Percentiles rank a stretch among this genome's conserved stretches.
Evolutionary conservation across 2,888 invertebrate genomes (phyloP).

Genomic region (Lithosia quadra): DNA sequence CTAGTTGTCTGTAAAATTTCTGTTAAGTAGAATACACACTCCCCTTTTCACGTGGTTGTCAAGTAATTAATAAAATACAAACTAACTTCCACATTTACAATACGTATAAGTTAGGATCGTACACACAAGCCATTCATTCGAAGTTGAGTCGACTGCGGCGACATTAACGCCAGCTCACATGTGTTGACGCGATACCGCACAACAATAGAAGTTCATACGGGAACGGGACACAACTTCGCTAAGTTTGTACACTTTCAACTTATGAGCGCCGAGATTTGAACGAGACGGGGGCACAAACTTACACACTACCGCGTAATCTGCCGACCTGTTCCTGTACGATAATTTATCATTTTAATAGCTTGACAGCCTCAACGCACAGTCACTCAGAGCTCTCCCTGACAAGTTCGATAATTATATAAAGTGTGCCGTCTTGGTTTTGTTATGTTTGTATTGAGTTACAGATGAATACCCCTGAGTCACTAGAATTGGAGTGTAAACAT

Average conservation of each 20-base stretch:
- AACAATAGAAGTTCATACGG: not conserved
- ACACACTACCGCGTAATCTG: not conserved
- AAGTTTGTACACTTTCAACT: not conserved
- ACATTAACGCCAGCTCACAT: not conserved
- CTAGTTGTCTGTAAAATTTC: not conserved
- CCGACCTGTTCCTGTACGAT: not conserved
- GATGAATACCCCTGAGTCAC: not conserved
- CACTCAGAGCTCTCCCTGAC: not conserved
- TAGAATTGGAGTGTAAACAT: not conserved
- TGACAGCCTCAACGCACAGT: not conserved
- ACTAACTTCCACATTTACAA: not conserved
- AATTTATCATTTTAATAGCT: slow-evolving; percentile 1
- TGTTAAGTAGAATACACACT: not conserved
- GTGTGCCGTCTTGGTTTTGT: not conserved
- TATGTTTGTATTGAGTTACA: not conserved
- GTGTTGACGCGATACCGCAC: slow-evolving; percentile 3
- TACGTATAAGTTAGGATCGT: not conserved
- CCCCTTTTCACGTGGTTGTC: too few relatives aligned
- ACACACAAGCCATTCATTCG: not conserved
- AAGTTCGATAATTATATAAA: not conserved
- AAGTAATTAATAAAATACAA: not conserved
- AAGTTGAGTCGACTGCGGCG: not conserved
- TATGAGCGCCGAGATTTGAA: slow-evolving; percentile 3
- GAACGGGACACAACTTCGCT: not conserved
- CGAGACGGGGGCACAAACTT: not conserved